Percentiles rank a stretch among this genome's conserved stretches.
These are phyloP conservation scores for Phyllostomus hastatus DNA, from an alignment of 2,113 vertebrate genomes.

Conservation along the genomic window DNA sequence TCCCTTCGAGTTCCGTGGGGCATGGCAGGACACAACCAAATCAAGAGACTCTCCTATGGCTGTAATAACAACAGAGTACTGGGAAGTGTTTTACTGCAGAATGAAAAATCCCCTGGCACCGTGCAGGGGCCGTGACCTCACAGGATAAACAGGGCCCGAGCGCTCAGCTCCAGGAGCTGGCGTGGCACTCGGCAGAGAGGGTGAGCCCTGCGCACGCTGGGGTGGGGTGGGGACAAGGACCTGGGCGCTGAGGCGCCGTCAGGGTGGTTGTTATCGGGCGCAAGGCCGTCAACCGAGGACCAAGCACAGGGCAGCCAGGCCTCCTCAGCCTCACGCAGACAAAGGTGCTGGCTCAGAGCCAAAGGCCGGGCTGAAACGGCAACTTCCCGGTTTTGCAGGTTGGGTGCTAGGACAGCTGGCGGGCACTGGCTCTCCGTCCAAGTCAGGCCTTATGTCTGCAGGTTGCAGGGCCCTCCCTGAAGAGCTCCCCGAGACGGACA, in stretches of 20 bases:
- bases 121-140: neutral
- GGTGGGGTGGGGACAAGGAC: no score
- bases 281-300: neutral
- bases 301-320: neutral
- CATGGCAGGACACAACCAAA: neutral
- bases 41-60: neutral
- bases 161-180: neutral
- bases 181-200: no score
- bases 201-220: neutral
- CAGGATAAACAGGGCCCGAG: neutral
- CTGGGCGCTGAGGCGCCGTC: no score
- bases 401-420: neutral
- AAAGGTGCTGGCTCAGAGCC: neutral
- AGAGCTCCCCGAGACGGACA: neutral
- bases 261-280: neutral
- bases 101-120: neutral
- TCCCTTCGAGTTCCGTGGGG: neutral
- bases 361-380: neutral
- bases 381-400: rapidly evolving
- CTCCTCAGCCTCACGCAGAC: neutral
- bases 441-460: neutral
- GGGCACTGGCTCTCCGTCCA: rapidly evolving
- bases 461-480: neutral
- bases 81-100: neutral
- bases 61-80: neutral